Percentiles rank a stretch among this genome's conserved stretches.
phyloP scores from a whole-genome alignment of 2,797 vertebrate species.

The Gadopsis bispinosus region DNA sequence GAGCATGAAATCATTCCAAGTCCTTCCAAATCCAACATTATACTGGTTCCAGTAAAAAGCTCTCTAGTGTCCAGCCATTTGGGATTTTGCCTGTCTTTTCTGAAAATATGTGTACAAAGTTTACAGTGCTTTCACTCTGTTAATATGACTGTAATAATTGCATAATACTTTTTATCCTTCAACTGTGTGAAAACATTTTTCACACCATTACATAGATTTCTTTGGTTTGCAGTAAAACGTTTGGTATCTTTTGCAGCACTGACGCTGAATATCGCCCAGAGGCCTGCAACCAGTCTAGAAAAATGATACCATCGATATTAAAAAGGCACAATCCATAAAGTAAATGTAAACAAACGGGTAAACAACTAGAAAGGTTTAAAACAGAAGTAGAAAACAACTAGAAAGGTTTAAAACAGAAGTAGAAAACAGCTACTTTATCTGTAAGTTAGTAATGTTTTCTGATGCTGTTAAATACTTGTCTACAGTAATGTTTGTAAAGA shows the following conservation, averaged over 20 bases:
- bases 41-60: not conserved
- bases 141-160: not conserved
- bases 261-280: not conserved
- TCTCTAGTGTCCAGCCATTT: conserved; percentile 7
- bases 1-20: too few relatives aligned
- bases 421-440: not conserved
- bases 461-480: conserved; percentile 1
- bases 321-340: conserved; percentile 41
- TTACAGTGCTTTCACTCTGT: not conserved
- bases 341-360: conserved; percentile 19
- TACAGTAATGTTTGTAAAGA: not conserved
- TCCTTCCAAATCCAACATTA: not conserved
- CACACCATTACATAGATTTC: not conserved
- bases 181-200: not conserved
- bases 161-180: not conserved
- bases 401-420: not conserved
- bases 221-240: conserved; percentile 41
- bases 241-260: conserved; percentile 6
- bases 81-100: conserved; percentile 21
- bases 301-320: not conserved
- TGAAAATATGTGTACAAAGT: not conserved
- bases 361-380: not conserved
- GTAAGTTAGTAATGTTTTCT: not conserved
- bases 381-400: not conserved
- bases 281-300: not conserved